phyloP scores from a whole-genome alignment of 2,113 vertebrate species.

The Melierax canorus region DNA sequence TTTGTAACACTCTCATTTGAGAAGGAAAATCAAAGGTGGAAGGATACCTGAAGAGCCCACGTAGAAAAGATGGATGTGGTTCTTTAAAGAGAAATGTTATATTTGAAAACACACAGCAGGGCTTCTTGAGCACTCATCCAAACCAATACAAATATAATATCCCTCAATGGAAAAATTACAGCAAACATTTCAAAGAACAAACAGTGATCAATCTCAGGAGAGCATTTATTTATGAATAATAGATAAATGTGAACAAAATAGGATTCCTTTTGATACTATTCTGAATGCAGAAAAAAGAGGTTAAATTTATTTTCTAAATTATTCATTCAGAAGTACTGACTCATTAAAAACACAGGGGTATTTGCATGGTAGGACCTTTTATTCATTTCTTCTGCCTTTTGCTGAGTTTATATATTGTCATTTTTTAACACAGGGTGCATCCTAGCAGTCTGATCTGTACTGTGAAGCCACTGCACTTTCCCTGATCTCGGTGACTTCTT shows the following conservation, averaged over 20 bases:
- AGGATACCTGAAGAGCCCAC: background rate
- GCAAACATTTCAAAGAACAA: background rate
- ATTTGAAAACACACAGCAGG: background rate
- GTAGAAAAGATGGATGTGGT: background rate
- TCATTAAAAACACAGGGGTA: background rate
- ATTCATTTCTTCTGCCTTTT: background rate
- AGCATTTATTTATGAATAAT: background rate
- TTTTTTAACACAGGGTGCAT: background rate
- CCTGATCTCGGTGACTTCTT: background rate
- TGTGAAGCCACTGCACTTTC: background rate
- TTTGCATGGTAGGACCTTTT: background rate
- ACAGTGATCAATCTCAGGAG: background rate
- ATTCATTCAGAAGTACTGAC: background rate
- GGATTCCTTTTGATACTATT: background rate
- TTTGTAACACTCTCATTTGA: background rate
- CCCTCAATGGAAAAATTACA: background rate
- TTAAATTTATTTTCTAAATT: conserved; percentile 3
- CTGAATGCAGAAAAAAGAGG: background rate
- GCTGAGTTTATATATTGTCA: background rate
- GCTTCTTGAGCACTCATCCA: background rate
- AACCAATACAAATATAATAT: background rate
- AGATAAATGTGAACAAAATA: background rate
- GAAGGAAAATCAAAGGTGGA: background rate
- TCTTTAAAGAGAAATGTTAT: background rate
- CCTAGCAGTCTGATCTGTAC: background rate